Conservation (phyloP, 1,140 invertebrate species). For the Orussus abietinus region DNA sequence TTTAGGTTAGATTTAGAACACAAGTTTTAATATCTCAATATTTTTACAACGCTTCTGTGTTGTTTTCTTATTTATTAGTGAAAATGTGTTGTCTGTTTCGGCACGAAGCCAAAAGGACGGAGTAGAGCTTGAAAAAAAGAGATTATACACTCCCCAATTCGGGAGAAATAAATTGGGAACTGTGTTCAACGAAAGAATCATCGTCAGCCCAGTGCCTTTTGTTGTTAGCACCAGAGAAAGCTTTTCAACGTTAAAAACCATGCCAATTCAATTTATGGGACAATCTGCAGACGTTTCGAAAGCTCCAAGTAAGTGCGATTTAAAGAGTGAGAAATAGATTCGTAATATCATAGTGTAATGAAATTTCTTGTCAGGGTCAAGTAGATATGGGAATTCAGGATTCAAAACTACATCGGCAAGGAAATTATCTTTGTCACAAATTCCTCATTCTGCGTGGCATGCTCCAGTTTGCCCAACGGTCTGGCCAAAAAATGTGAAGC, state of each 20-base stretch:
- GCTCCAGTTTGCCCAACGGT: slow-evolving; percentile 31
- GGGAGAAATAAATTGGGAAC: slow-evolving; percentile 40
- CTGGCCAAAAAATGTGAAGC: slow-evolving; percentile 44
- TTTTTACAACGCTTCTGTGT: too few relatives aligned
- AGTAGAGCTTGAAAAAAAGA: slow-evolving; percentile 10
- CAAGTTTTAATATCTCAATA: too few relatives aligned
- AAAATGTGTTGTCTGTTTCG: not conserved
- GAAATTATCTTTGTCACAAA: slow-evolving; percentile 22
- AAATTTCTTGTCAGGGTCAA: slow-evolving; percentile 26
- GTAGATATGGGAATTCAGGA: slow-evolving; percentile 22
- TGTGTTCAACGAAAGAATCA: slow-evolving; percentile 46
- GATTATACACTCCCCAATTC: slow-evolving; percentile 17
- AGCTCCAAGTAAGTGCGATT: slow-evolving; percentile 29
- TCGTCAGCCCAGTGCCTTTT: slow-evolving; percentile 49
- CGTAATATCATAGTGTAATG: too few relatives aligned
- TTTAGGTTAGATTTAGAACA: too few relatives aligned
- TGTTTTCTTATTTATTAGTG: not conserved
- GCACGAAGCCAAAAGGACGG: not conserved
- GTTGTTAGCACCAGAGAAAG: slow-evolving; percentile 43
- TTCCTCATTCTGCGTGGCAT: slow-evolving; percentile 38
- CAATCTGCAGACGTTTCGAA: slow-evolving; percentile 30
- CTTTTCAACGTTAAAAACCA: slow-evolving; percentile 44
- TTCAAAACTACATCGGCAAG: slow-evolving; percentile 23
- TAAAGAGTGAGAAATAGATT: too few relatives aligned
- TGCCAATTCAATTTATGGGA: slow-evolving; percentile 38